Conservation (phyloP, 2,888 invertebrate genomes). For the Melolontha melolontha region DNA sequence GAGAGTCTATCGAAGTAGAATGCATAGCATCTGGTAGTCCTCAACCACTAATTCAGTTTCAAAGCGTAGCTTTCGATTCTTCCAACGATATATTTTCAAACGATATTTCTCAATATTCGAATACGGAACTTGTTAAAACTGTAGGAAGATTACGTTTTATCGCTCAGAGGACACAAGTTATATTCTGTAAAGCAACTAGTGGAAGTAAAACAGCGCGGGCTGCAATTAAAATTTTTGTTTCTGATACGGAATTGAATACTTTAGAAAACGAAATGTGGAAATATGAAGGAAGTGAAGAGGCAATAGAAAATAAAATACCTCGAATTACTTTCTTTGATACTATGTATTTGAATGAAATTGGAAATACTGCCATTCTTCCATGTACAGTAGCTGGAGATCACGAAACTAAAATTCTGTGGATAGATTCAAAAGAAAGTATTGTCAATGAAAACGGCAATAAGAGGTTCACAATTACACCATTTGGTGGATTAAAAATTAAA, state of each 20-base stretch:
- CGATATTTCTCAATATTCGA: conserved; percentile 68
- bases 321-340: conserved; percentile 62
- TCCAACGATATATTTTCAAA: conserved; percentile 74
- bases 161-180: conserved; percentile 74
- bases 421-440: conserved; percentile 69
- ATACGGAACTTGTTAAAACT: conserved; percentile 72
- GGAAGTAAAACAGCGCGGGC: conserved; percentile 71
- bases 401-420: conserved; percentile 75
- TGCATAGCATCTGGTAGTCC: conserved; percentile 85
- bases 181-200: conserved; percentile 81
- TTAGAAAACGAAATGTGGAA: conserved; percentile 58
- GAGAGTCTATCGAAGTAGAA: conserved; percentile 73
- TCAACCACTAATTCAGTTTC: conserved; percentile 84
- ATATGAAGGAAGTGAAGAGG: conserved; percentile 45
- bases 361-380: conserved; percentile 74
- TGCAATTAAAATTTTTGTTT: conserved; percentile 71
- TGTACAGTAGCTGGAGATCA: conserved; percentile 77
- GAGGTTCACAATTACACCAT: conserved; percentile 68
- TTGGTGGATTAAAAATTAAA: conserved; percentile 82
- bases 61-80: conserved; percentile 75
- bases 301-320: conserved; percentile 58
- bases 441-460: conserved; percentile 68
- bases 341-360: conserved; percentile 62
- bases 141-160: conserved; percentile 79
- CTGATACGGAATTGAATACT: conserved; percentile 59